Percentiles rank a stretch among this genome's conserved stretches.
phyloP scores from a whole-genome alignment of 2,113 vertebrate species.

The Tetrax tetrax region DNA sequence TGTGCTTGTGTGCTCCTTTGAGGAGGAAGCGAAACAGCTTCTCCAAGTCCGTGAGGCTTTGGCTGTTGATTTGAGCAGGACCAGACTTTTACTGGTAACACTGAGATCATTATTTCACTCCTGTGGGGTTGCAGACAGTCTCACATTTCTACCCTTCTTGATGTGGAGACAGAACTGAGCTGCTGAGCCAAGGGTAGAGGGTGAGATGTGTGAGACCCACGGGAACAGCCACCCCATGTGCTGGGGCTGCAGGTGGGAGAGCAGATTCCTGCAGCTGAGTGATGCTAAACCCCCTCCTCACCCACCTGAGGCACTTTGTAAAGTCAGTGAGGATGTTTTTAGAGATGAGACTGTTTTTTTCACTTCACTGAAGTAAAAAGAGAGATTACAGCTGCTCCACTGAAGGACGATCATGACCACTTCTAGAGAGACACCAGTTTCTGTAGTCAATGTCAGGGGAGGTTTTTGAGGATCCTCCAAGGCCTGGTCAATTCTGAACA shows the following conservation, averaged over 20 bases:
- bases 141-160: background rate
- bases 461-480: background rate
- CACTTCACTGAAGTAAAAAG: background rate
- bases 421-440: background rate
- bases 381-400: background rate
- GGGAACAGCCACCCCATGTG: fast-evolving
- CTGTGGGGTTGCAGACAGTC: background rate
- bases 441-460: background rate
- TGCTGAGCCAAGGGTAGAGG: background rate
- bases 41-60: background rate
- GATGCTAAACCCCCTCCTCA: background rate
- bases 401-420: fast-evolving
- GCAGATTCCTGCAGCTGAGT: background rate
- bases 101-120: fast-evolving
- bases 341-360: background rate
- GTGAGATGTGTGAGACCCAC: background rate
- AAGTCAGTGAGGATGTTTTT: background rate
- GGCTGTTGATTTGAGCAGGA: background rate
- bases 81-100: background rate
- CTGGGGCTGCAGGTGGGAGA: background rate
- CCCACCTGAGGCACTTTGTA: background rate
- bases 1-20: background rate
- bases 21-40: background rate
- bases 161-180: background rate
- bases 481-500: fast-evolving